Conservation (phyloP, 2,888 invertebrate species). For the Pachymerium ferrugineum region DNA sequence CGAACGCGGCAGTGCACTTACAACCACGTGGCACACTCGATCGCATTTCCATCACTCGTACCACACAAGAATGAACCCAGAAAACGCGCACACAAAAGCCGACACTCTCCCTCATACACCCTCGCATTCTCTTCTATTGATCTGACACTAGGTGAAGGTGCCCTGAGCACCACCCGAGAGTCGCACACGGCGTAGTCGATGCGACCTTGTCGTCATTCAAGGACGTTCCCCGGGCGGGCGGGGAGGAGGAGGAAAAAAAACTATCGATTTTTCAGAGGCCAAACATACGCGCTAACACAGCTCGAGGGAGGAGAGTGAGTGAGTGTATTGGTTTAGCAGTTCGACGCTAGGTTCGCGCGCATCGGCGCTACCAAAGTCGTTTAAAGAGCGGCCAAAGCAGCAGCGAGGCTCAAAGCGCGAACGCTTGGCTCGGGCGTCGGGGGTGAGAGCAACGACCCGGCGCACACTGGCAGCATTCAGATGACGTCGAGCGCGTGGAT, state of each 20-base stretch:
- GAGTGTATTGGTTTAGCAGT: background rate
- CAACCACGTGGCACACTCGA: background rate
- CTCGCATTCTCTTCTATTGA: background rate
- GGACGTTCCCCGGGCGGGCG: constrained; percentile 29
- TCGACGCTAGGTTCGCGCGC: background rate
- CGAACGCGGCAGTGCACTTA: constrained; percentile 7
- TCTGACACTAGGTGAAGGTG: constrained; percentile 15
- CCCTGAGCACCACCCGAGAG: constrained; percentile 16
- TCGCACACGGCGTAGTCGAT: background rate
- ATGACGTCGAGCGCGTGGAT: constrained; percentile 25
- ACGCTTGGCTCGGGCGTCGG: constrained; percentile 27
- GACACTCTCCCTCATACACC: background rate
- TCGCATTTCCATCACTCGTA: constrained; percentile 15
- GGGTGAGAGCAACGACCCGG: constrained; percentile 19
- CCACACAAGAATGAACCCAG: background rate
- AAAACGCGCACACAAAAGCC: constrained; percentile 3
- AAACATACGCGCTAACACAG: constrained; percentile 25
- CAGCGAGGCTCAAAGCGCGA: constrained; percentile 27
- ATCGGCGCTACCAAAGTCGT: background rate
- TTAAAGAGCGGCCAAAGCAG: constrained; percentile 25
- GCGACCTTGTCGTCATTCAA: constrained; percentile 31
- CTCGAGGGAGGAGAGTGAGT: background rate
- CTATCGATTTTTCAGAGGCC: constrained; percentile 17
- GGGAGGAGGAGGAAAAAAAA: background rate
- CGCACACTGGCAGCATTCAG: constrained; percentile 17